Evolutionary conservation across 2,888 invertebrate species (phyloP), one percentile per base, ranked within the genome.

Genomic region (Hyposoter dolosus): DNA sequence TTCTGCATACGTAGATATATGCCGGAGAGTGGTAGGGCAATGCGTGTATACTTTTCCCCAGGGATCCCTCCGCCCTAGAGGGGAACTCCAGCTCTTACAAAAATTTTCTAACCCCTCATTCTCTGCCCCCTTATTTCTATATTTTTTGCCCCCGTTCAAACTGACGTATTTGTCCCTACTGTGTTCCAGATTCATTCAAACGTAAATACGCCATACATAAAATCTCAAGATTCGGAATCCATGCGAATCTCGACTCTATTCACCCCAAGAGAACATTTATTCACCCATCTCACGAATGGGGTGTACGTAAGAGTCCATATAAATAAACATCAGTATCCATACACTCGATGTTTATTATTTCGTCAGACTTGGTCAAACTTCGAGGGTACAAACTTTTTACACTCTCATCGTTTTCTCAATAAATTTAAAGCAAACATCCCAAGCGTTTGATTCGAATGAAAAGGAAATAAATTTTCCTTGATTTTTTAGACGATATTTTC

Each of bases 21-120:
- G 23, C 45, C 75, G n/a, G 32, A 80, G 47, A 47, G 45, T 47
- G 35, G 47, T 32, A 56, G 35, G 69, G 50, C n/a, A 32, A 28
- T 32, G 69, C 66, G 83, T 82, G 81, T 76, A 74, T 77, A 84
- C 84, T 81, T 81, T 72, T 66, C 84, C 84, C 76, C 35, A 56
- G 84, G 76, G 84, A 84, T 43, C 50, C 53, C 53, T 66, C 72
- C 23, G 72, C 66, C 43, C 72, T 23, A 66, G 50, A 66, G 71
- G 53, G 71, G 53, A 28, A 56, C 76, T 80, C 28, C 60, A 43
- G 43, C 53, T 65, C 65, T 71, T 76, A 77, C 77, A 65, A 77
- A 60, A 84, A 74, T 77, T 81, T 81, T 82, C 23, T 75, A 80
- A 69, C 45, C 66, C 32, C 81, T 50, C 84, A 45, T 68, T 47